phyloP scores from a whole-genome alignment of 2,888 invertebrate species.

The Ctena decussata region DNA sequence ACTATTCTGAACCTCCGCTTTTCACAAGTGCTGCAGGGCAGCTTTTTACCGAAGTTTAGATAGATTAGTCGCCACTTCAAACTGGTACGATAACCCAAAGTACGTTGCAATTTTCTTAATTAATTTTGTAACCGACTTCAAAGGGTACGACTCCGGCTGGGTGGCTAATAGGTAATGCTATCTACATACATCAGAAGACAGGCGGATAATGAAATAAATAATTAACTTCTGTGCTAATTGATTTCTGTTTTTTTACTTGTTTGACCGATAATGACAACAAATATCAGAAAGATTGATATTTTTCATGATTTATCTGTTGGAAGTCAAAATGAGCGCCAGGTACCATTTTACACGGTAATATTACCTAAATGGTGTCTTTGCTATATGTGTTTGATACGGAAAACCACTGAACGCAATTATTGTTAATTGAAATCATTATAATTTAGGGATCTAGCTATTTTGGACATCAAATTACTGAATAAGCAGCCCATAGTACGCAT shows the following conservation, averaged over 20 bases:
- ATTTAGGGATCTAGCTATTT: too few species aligned
- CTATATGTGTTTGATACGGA: too few species aligned
- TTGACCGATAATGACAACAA: constrained; percentile 1
- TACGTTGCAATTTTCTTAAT: not conserved
- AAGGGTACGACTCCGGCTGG: not conserved
- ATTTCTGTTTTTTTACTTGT: not conserved
- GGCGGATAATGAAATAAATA: not conserved
- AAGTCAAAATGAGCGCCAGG: not conserved
- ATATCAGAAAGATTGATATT: constrained; percentile 5
- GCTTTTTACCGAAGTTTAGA: not conserved
- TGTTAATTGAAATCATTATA: too few species aligned
- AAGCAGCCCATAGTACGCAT: too few species aligned
- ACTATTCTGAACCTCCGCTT: too few species aligned
- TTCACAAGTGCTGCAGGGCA: too few species aligned
- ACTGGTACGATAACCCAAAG: not conserved
- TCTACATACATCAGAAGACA: not conserved
- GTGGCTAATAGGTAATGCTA: not conserved
- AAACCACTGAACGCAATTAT: too few species aligned
- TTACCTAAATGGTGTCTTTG: too few species aligned
- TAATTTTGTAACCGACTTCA: constrained; percentile 5
- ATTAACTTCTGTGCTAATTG: not conserved
- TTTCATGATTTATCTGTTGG: not conserved
- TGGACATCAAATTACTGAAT: too few species aligned
- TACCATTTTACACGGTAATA: too few species aligned
- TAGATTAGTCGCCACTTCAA: not conserved